These are phyloP conservation scores for Alentia gelatinosa DNA, from an alignment of 2,888 invertebrate genomes.

Conservation along the genomic window DNA sequence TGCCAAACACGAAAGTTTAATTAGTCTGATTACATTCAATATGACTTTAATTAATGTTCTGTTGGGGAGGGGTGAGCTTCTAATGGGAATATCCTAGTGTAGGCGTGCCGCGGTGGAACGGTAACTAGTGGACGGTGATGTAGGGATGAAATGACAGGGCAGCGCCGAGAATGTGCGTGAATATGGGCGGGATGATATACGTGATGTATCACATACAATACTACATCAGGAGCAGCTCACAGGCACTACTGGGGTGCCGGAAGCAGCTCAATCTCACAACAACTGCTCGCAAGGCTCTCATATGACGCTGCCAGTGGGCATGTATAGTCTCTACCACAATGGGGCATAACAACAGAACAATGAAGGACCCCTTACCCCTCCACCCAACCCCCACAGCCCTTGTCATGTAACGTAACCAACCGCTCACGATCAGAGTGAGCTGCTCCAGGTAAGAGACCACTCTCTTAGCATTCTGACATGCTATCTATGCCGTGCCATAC, in stretches of 20 bases:
- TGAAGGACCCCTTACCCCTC: neutral
- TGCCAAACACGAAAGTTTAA: neutral
- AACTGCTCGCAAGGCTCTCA: neutral
- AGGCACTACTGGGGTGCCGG: neutral
- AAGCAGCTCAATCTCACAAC: neutral
- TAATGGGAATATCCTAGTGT: constrained; percentile 5
- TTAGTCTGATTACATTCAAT: constrained; percentile 31
- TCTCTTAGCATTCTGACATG: constrained; percentile 20
- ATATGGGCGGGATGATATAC: neutral
- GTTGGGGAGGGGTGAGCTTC: neutral
- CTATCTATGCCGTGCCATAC: constrained; percentile 6
- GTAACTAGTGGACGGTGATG: neutral
- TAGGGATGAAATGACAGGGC: neutral
- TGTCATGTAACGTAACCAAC: neutral
- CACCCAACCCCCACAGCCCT: neutral
- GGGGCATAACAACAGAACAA: neutral
- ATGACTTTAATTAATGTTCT: neutral
- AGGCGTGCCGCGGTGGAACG: neutral
- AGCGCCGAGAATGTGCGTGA: neutral
- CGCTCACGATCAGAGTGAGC: neutral
- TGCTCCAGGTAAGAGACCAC: neutral
- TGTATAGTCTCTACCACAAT: neutral
- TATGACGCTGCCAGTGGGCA: neutral
- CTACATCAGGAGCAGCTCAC: neutral
- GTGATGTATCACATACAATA: neutral